Conservation (phyloP, 2,797 vertebrate genomes). For the Intellagama lesueurii region DNA sequence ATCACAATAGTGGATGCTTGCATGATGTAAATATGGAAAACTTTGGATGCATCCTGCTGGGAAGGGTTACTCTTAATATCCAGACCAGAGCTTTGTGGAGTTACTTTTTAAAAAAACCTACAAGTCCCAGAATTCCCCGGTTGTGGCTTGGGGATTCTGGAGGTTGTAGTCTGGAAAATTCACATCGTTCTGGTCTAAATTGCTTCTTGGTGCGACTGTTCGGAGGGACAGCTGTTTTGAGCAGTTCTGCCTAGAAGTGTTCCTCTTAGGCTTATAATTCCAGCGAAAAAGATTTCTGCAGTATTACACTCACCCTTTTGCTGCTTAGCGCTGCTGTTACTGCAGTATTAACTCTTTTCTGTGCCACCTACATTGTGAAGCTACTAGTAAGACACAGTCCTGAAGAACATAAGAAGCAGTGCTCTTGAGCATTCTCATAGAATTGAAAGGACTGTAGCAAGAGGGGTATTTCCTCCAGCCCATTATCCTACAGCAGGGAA, state of each 20-base stretch:
- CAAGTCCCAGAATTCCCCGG: not conserved
- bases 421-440: not conserved
- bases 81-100: not conserved
- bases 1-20: not conserved
- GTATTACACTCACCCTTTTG: not conserved
- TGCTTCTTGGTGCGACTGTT: not conserved
- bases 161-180: not conserved
- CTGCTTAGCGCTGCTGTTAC: not conserved
- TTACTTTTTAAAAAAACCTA: not conserved
- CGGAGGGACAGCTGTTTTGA: not conserved
- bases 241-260: not conserved
- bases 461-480: not conserved
- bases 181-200: not conserved
- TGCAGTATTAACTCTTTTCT: not conserved
- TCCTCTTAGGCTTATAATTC: not conserved
- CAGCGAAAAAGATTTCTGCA: not conserved
- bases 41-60: not conserved
- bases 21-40: not conserved
- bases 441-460: not conserved
- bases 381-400: not conserved
- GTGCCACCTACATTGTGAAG: no score
- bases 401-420: not conserved
- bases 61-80: not conserved
- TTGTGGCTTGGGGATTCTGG: not conserved
- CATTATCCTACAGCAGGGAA: not conserved